A percentile compares a stretch with the other conserved stretches of the same genome.
phyloP scores from a whole-genome alignment of 2,113 vertebrate species.

The Charina bottae region DNA sequence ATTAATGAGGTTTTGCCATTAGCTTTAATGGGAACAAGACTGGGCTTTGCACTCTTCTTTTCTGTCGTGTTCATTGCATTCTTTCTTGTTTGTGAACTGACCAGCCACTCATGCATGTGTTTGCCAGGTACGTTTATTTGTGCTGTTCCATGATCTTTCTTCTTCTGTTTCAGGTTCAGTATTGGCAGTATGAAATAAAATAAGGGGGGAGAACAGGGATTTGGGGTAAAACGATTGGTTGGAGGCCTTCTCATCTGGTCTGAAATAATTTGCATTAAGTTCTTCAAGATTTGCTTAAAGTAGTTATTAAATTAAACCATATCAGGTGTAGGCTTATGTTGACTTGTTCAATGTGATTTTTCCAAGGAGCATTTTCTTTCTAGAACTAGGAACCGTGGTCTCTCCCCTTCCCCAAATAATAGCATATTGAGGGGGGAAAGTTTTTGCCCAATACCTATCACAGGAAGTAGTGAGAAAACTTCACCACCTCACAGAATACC shows the following conservation, averaged over 20 bases:
- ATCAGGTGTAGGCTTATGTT: background rate
- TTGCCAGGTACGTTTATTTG: conserved; percentile 71
- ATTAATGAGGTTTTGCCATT: conserved; percentile 61
- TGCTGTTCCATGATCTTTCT: conserved; percentile 71
- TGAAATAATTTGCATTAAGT: conserved; percentile 17
- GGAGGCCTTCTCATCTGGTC: conserved; percentile 35
- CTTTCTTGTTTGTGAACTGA: conserved; percentile 68
- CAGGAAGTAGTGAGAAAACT: conserved; percentile 15
- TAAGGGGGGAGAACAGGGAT: conserved; percentile 62
- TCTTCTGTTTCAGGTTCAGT: conserved; percentile 72
- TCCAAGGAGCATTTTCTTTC: background rate
- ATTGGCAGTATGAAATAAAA: conserved; percentile 36
- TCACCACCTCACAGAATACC: conserved; percentile 66
- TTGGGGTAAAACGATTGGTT: conserved; percentile 71
- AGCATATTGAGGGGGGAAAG: background rate
- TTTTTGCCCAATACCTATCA: conserved; percentile 12
- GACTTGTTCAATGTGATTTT: background rate
- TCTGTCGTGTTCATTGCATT: conserved; percentile 61
- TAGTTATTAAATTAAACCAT: conserved; percentile 10
- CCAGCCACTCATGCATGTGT: conserved; percentile 78
- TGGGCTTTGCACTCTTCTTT: conserved; percentile 64
- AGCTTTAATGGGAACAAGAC: conserved; percentile 62
- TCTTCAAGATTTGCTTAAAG: conserved; percentile 35
- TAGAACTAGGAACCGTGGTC: background rate
- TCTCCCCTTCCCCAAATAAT: background rate